Evolutionary conservation across 2,888 invertebrate genomes (phyloP), one percentile per base, ranked within the genome.

Genomic region (Nomada flava): DNA sequence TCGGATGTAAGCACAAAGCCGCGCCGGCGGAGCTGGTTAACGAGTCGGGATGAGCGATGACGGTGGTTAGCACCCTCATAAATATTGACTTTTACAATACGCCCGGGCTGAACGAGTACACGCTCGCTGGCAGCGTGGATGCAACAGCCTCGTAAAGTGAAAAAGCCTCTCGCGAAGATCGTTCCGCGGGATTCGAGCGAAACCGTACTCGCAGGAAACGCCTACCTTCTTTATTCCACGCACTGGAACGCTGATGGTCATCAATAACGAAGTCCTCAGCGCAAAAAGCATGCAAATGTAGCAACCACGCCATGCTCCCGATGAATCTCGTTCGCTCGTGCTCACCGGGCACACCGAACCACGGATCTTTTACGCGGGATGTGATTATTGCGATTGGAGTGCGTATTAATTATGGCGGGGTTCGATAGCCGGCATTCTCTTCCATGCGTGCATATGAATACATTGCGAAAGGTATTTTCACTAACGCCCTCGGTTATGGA

Each of bases 21-120:
- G 70, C 75, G 81, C 79, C 86, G 86, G 79, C 77, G 76, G 69
- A 79, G 86, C 76, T 75, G 76, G 86, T 85, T 88, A 88, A 88
- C 87, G 84, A 84, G 86, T 79, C 70, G 89, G 87, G 90, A 92
- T 91, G 91, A 91, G 90, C 90, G 91, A 92, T 91, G 92, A 91
- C 89, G 91, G 89, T 91, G 91, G 89, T 91, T 91, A 90, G 91
- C 90, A 90, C 87, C 89, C 91, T 91, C 92, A 89, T 92, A 92
- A 92, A 92, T 92, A 92, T 92, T 91, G 90, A 90, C 91, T 90
- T 90, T 88, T 90, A 87, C 91, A 90, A 90, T 90, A 86, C 85
- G 87, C 86, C 80, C 85, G 83, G 42, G 60, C 63, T 50, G 59
- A 60, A 57, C 59, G 82, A 62, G 26, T 13, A 59, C 53, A 13